Percentiles rank a stretch among this genome's conserved stretches.
These are phyloP conservation scores for Amphiduros pacificus DNA, from an alignment of 2,888 invertebrate species.

Conservation along the genomic window DNA sequence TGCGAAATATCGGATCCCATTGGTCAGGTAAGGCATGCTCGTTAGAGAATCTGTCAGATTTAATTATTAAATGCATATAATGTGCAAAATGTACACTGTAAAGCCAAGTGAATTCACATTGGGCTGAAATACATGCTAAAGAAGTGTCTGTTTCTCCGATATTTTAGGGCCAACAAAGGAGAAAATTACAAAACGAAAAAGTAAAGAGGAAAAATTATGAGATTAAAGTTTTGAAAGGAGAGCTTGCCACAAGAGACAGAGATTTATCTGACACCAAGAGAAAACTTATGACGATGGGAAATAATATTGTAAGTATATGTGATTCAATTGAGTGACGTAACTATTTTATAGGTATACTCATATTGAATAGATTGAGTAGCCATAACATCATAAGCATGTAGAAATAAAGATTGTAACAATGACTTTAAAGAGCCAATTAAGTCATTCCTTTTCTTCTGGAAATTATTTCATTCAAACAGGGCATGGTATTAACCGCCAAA, in stretches of 20 bases:
- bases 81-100: too few relatives aligned
- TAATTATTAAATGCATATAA: neutral
- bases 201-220: constrained; percentile 54
- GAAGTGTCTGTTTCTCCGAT: neutral
- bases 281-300: constrained; percentile 41
- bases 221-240: constrained; percentile 51
- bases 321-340: too few relatives aligned
- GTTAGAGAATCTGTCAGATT: neutral
- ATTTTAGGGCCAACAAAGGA: constrained; percentile 33
- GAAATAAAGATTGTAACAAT: too few relatives aligned
- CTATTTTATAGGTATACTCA: too few relatives aligned
- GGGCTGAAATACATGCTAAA: neutral
- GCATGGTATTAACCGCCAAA: too few relatives aligned
- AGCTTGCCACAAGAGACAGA: constrained; percentile 45
- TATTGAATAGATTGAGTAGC: too few relatives aligned
- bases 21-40: constrained; percentile 10
- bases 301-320: constrained; percentile 41
- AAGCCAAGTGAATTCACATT: too few relatives aligned
- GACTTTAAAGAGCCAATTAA: too few relatives aligned
- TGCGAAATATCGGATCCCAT: constrained; percentile 23
- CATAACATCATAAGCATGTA: too few relatives aligned
- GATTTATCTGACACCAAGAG: constrained; percentile 39
- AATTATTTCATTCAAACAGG: too few relatives aligned
- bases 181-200: constrained; percentile 44
- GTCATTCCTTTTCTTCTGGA: too few relatives aligned